Evolutionary conservation across 2,888 invertebrate species (phyloP).

Genomic region (Boloria euphrosyne): DNA sequence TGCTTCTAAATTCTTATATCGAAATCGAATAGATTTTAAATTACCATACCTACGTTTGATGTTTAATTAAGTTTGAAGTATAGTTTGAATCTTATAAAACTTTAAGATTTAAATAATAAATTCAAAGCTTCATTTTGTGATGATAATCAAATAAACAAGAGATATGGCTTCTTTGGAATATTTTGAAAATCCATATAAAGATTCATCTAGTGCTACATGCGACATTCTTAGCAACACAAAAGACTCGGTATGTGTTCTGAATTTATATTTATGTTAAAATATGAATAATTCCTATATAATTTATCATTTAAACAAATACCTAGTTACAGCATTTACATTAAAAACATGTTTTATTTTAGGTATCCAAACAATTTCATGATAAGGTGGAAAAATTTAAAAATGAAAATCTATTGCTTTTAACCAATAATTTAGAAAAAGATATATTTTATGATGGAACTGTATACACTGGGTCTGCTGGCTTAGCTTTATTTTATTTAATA

Average conservation of each 20-base stretch:
- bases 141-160: neutral
- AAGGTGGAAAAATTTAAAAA: conserved; percentile 67
- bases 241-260: conserved; percentile 48
- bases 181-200: conserved; percentile 77
- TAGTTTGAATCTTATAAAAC: too few species aligned
- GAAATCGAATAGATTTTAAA: too few species aligned
- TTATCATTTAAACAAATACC: neutral
- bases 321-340: neutral
- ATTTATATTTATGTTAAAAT: too few species aligned
- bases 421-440: conserved; percentile 66
- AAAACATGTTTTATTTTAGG: conserved; percentile 57
- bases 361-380: conserved; percentile 70
- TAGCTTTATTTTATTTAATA: conserved; percentile 85
- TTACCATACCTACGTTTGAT: too few species aligned
- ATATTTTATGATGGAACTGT: conserved; percentile 84
- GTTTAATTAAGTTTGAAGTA: too few species aligned
- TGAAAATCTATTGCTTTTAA: conserved; percentile 63
- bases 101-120: too few species aligned
- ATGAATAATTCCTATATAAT: neutral
- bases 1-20: too few species aligned
- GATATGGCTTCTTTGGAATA: conserved; percentile 32
- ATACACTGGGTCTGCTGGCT: conserved; percentile 89
- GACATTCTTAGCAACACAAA: conserved; percentile 59
- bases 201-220: conserved; percentile 59
- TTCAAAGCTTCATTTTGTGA: neutral